Conservation (phyloP, 1,140 invertebrate species). For the Prorops nasuta region DNA sequence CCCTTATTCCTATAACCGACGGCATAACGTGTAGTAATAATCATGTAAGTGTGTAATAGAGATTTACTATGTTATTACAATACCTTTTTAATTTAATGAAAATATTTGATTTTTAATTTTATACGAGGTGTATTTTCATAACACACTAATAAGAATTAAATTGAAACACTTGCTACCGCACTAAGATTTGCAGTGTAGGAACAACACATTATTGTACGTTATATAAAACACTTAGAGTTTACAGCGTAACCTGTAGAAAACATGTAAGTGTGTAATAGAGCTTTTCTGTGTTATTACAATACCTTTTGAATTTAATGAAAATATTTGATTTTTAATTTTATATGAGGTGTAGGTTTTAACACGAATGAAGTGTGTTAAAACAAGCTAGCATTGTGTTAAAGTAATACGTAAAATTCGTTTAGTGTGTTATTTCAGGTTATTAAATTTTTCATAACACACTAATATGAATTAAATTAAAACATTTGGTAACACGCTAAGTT, state of each 20-base stretch:
- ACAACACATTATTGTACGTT: too few species aligned
- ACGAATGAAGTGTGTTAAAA: too few species aligned
- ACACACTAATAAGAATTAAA: neutral
- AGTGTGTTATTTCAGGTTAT: too few species aligned
- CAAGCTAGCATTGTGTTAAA: too few species aligned
- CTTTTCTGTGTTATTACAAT: neutral
- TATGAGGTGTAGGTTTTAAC: neutral
- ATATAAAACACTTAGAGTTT: neutral
- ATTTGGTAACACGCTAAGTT: neutral
- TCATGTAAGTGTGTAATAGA: neutral
- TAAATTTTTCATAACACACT: neutral
- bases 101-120: neutral
- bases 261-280: neutral
- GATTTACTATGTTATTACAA: neutral
- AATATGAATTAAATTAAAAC: neutral
- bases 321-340: neutral
- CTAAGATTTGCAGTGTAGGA: neutral
- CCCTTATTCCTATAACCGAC: neutral
- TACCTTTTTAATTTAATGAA: neutral
- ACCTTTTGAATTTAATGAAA: neutral
- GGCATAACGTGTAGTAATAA: neutral
- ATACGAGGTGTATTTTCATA: neutral
- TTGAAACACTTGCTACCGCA: neutral
- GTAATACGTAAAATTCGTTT: too few species aligned
- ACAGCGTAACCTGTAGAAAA: neutral